These are phyloP conservation scores for Heteronetta atricapilla DNA, from an alignment of 2,113 vertebrate genomes.

Conservation along the genomic window DNA sequence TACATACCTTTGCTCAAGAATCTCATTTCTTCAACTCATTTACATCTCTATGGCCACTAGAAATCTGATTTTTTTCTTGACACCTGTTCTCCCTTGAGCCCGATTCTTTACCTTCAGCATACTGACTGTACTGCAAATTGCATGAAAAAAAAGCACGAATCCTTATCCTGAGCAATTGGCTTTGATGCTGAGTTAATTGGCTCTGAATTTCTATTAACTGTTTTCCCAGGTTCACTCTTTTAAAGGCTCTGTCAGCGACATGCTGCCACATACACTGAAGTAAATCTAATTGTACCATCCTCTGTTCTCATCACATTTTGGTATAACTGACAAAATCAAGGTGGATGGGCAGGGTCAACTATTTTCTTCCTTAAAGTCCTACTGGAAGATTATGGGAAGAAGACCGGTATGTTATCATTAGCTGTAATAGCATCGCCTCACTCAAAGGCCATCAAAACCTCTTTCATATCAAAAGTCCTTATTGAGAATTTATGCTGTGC, in stretches of 20 bases:
- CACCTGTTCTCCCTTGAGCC: background rate
- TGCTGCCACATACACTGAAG: background rate
- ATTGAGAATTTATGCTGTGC: background rate
- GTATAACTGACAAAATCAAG: background rate
- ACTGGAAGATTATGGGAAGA: background rate
- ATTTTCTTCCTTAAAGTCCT: slow-evolving; percentile 6
- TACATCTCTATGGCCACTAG: background rate
- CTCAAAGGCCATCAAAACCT: slow-evolving; percentile 5
- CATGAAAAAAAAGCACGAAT: background rate
- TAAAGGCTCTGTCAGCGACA: background rate
- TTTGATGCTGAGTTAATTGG: background rate
- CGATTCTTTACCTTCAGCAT: background rate
- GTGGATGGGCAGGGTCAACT: slow-evolving; percentile 12
- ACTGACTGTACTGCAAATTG: background rate
- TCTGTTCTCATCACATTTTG: background rate
- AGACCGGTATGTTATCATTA: background rate
- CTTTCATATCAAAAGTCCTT: slow-evolving; percentile 20
- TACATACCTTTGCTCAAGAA: background rate
- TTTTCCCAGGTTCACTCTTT: background rate
- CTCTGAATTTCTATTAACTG: background rate
- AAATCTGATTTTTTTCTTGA: background rate
- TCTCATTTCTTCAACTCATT: background rate
- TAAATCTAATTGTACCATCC: background rate
- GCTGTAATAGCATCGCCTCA: background rate
- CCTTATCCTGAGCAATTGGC: background rate